phyloP scores from a whole-genome alignment of 2,797 vertebrate species.

The Neosilurus hyrtlii region DNA sequence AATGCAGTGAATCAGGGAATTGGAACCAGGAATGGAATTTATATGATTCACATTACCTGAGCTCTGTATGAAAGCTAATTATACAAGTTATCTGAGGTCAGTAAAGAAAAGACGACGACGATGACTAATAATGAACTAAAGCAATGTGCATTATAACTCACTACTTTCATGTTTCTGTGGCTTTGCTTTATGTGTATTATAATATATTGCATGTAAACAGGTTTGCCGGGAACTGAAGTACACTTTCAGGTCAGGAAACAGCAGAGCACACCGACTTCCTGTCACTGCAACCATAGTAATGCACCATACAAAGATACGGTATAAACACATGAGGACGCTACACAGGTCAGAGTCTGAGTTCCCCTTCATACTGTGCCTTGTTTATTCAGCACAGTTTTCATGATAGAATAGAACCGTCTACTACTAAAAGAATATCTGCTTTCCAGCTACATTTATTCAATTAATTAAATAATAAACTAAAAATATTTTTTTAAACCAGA shows the following conservation, averaged over 20 bases:
- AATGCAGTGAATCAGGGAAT: constrained; percentile 41
- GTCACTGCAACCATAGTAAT: not conserved
- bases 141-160: not conserved
- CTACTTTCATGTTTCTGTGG: not conserved
- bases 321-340: not conserved
- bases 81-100: not conserved
- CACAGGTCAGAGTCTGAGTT: not conserved
- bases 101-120: not conserved
- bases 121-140: not conserved
- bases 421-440: not conserved
- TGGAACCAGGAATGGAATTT: constrained; percentile 49
- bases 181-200: not conserved
- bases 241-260: constrained; percentile 28
- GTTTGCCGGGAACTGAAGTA: not conserved
- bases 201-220: not conserved
- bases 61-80: not conserved
- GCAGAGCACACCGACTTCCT: constrained; percentile 36
- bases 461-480: too few species aligned
- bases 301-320: not conserved
- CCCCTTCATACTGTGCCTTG: not conserved
- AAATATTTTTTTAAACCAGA: too few species aligned
- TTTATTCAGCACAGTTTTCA: not conserved
- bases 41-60: not conserved
- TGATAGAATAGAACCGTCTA: not conserved
- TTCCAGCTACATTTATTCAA: not conserved